Evolutionary conservation across 2,888 invertebrate species (phyloP).

Genomic region (Melanophora roralis): DNA sequence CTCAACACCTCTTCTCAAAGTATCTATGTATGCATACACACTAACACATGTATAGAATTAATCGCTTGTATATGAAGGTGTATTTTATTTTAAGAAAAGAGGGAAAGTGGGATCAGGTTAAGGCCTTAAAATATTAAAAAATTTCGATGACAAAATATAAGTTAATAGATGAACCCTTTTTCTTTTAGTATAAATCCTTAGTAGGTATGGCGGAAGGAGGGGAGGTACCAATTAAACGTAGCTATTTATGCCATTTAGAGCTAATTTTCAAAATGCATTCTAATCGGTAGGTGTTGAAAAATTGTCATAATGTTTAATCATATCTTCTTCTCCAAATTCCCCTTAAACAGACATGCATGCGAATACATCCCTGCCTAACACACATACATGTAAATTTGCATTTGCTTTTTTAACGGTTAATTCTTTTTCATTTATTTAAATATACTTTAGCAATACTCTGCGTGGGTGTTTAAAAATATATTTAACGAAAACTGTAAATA

Average conservation of each 20-base stretch:
- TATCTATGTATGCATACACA: background rate
- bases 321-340: background rate
- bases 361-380: background rate
- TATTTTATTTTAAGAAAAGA: background rate
- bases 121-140: too few relatives aligned
- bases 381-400: slow-evolving; percentile 36
- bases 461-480: slow-evolving; percentile 43
- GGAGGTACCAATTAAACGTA: too few relatives aligned
- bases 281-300: too few relatives aligned
- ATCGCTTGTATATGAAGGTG: background rate
- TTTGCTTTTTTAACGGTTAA: slow-evolving; percentile 45
- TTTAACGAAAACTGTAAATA: slow-evolving; percentile 51
- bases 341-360: background rate
- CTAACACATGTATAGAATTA: slow-evolving; percentile 12
- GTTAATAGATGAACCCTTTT: too few relatives aligned
- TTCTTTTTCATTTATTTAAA: slow-evolving; percentile 53
- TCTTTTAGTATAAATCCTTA: too few relatives aligned
- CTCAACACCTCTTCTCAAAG: slow-evolving; percentile 44
- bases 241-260: too few relatives aligned
- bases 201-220: too few relatives aligned
- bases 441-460: background rate
- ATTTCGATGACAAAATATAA: too few relatives aligned
- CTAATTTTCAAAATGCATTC: too few relatives aligned
- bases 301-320: too few relatives aligned
- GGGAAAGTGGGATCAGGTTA: background rate